Evolutionary conservation across 2,113 vertebrate species (phyloP).

Genomic region (Percopsis transmontana): DNA sequence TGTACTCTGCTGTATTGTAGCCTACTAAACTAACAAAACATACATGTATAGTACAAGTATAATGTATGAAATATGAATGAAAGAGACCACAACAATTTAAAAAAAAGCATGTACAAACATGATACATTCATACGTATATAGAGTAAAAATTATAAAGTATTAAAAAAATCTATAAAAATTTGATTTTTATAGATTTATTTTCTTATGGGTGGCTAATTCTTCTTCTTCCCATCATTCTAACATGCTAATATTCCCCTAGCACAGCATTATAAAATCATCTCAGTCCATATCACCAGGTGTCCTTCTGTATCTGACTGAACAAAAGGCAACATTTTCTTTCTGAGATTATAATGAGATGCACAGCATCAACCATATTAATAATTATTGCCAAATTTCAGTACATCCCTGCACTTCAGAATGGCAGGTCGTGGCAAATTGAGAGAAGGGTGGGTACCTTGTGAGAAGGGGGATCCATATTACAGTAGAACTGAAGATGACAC

Average conservation of each 20-base stretch:
- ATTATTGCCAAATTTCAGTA: slow-evolving; percentile 26
- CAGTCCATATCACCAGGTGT: not conserved
- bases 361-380: slow-evolving; percentile 42
- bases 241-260: slow-evolving; percentile 9
- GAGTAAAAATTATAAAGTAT: too few relatives aligned
- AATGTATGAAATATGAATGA: too few relatives aligned
- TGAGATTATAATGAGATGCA: slow-evolving; percentile 38
- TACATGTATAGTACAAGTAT: too few relatives aligned
- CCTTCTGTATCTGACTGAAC: not conserved
- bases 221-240: not conserved
- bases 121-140: too few relatives aligned
- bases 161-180: too few relatives aligned
- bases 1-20: not conserved
- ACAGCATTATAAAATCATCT: not conserved
- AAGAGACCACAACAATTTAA: too few relatives aligned
- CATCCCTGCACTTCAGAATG: slow-evolving; percentile 17
- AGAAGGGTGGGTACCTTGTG: too few relatives aligned
- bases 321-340: slow-evolving; percentile 18
- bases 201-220: too few relatives aligned
- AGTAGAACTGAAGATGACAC: slow-evolving; percentile 19
- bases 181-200: too few relatives aligned
- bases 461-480: not conserved
- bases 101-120: too few relatives aligned
- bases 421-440: slow-evolving; percentile 6
- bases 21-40: too few relatives aligned